These are phyloP conservation scores for Epinephelus lanceolatus DNA, from an alignment of 2,113 vertebrate species.

Conservation along the genomic window DNA sequence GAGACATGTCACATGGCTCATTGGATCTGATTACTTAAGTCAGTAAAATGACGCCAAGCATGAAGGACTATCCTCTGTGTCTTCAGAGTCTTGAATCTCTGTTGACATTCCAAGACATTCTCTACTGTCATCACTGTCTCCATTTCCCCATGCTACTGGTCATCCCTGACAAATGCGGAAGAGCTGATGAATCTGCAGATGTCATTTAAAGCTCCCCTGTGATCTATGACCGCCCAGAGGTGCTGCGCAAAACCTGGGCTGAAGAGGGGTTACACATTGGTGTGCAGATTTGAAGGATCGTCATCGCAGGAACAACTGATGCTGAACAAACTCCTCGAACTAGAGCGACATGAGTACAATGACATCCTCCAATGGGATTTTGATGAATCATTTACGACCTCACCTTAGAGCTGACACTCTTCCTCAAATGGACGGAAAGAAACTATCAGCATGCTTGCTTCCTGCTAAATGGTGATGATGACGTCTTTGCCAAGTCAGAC, in stretches of 20 bases:
- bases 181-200: slow-evolving; percentile 37
- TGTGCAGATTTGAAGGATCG: slow-evolving; percentile 78
- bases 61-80: not conserved
- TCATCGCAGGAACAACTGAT: slow-evolving; percentile 74
- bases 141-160: slow-evolving; percentile 43
- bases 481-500: slow-evolving; percentile 87
- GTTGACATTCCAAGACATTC: slow-evolving; percentile 77
- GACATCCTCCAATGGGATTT: slow-evolving; percentile 91
- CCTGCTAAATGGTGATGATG: slow-evolving; percentile 87
- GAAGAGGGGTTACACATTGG: slow-evolving; percentile 76
- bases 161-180: slow-evolving; percentile 70
- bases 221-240: slow-evolving; percentile 84
- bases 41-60: slow-evolving; percentile 20
- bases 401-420: slow-evolving; percentile 89
- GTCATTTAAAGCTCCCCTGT: slow-evolving; percentile 84
- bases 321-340: slow-evolving; percentile 77
- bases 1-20: slow-evolving; percentile 48
- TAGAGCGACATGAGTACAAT: slow-evolving; percentile 76
- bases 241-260: slow-evolving; percentile 89
- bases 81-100: no score
- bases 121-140: slow-evolving; percentile 84
- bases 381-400: slow-evolving; percentile 89
- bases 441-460: slow-evolving; percentile 80
- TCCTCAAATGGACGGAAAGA: slow-evolving; percentile 84
- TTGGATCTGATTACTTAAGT: slow-evolving; percentile 40